Conservation (phyloP, 2,113 vertebrate genomes). For the Sula dactylatra region DNA sequence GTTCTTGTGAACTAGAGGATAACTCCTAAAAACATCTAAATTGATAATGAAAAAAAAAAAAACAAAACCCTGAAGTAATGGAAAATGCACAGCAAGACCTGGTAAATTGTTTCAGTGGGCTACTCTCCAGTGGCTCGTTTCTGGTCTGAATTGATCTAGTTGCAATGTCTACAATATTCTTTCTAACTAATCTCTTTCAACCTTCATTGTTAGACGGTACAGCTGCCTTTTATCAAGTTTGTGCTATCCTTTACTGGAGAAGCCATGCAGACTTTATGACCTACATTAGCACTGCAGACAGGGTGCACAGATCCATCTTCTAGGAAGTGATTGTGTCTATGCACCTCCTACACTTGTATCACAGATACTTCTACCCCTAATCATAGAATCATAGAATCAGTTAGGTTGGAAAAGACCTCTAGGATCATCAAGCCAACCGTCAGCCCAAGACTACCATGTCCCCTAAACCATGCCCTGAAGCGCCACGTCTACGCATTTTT, state of each 20-base stretch:
- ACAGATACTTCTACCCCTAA: neutral
- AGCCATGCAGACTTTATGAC: neutral
- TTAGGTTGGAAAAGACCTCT: no score
- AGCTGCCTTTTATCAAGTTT: neutral
- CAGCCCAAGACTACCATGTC: no score
- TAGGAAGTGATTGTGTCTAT: neutral
- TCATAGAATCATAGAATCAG: no score
- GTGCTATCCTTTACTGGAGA: neutral
- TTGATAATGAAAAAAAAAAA: neutral
- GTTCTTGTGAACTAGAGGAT: neutral
- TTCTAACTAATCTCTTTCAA: neutral
- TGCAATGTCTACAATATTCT: neutral
- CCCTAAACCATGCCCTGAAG: no score
- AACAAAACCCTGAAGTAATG: neutral
- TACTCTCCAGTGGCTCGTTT: neutral
- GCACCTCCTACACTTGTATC: neutral
- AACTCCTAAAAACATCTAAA: neutral
- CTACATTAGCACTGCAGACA: neutral
- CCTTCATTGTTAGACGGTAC: neutral
- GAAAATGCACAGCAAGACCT: neutral
- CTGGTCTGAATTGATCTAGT: neutral
- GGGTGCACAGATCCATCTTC: neutral
- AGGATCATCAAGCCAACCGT: no score
- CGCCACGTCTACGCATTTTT: no score
- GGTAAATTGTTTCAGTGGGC: neutral